phyloP scores from a whole-genome alignment of 2,797 vertebrate species.

The Spatula clypeata region DNA sequence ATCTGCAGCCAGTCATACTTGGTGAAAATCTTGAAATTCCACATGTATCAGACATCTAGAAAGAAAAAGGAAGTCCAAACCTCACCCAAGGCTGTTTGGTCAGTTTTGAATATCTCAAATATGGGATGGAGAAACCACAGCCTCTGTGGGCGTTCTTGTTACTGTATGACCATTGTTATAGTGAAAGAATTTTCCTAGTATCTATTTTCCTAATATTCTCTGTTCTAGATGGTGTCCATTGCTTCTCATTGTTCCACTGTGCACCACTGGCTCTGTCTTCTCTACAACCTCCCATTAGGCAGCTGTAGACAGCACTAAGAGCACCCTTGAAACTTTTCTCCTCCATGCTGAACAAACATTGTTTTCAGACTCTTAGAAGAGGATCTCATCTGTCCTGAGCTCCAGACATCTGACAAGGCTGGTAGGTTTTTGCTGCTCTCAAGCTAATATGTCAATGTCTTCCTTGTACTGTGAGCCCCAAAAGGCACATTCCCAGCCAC shows the following conservation, averaged over 20 bases:
- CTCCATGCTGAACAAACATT: background rate
- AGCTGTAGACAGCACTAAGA: background rate
- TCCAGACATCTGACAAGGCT: background rate
- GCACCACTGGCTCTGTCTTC: background rate
- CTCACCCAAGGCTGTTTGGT: background rate
- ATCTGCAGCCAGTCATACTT: background rate
- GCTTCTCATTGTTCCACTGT: background rate
- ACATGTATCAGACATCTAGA: background rate
- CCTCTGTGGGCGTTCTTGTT: background rate
- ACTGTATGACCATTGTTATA: background rate
- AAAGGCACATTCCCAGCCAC: background rate
- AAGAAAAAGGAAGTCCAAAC: background rate
- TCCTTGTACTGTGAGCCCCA: background rate
- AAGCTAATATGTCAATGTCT: accelerated
- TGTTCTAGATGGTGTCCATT: background rate
- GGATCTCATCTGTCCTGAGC: background rate
- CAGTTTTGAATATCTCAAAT: background rate
- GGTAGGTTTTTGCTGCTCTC: background rate
- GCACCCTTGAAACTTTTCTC: background rate
- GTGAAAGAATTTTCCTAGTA: background rate
- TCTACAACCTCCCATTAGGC: background rate
- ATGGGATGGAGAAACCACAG: background rate
- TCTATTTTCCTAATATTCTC: background rate
- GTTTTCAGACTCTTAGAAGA: background rate
- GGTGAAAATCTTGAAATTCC: background rate